phyloP scores from a whole-genome alignment of 2,797 vertebrate genomes.

The Paratrypauchen microcephalus region DNA sequence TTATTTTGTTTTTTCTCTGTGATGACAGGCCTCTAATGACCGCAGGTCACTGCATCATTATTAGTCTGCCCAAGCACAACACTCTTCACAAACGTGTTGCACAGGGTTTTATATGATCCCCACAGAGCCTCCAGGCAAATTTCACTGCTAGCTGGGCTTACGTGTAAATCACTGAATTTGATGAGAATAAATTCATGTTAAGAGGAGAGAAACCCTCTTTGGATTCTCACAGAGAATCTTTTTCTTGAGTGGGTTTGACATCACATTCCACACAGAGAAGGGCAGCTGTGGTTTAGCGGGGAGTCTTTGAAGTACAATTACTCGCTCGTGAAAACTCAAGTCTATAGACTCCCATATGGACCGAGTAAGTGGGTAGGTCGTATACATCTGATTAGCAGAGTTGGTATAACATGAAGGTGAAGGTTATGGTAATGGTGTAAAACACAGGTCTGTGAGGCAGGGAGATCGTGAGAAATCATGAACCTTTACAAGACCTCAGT shows the following conservation, averaged over 20 bases:
- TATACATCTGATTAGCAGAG: slow-evolving; percentile 3
- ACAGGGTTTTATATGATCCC: background rate
- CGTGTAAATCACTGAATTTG: slow-evolving; percentile 21
- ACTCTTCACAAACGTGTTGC: background rate
- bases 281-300: background rate
- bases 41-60: too few species aligned
- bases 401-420: background rate
- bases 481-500: background rate
- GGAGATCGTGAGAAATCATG: background rate
- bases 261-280: slow-evolving; percentile 13
- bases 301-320: slow-evolving; percentile 22
- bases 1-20: too few species aligned
- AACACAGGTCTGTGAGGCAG: background rate
- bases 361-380: background rate
- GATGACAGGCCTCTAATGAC: too few species aligned
- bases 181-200: slow-evolving; percentile 22
- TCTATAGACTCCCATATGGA: slow-evolving; percentile 8
- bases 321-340: slow-evolving; percentile 6
- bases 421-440: background rate
- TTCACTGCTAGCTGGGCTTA: background rate
- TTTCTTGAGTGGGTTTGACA: background rate
- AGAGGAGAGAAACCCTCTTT: slow-evolving; percentile 1
- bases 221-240: slow-evolving; percentile 10
- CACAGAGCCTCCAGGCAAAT: slow-evolving; percentile 5
- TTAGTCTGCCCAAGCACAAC: slow-evolving; percentile 7